Evolutionary conservation across 2,888 invertebrate genomes (phyloP).

Genomic region (Disparrhopalites patrizii): DNA sequence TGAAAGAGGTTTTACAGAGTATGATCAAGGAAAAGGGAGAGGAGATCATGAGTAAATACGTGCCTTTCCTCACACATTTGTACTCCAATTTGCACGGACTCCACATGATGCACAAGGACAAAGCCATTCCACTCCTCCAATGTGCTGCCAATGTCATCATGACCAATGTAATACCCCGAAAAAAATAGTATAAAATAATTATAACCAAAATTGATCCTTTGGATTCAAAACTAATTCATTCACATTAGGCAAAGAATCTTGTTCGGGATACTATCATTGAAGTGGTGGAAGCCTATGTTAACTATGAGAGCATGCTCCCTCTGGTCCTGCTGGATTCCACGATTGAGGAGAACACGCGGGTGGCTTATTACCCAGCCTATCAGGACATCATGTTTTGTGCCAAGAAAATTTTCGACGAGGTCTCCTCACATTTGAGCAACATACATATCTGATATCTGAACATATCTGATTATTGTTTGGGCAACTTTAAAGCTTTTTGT

Average conservation of each 20-base stretch:
- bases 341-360: conserved; percentile 32
- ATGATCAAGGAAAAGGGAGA: conserved; percentile 40
- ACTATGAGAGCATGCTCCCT: conserved; percentile 35
- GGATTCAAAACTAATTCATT: neutral
- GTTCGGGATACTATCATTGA: conserved; percentile 17
- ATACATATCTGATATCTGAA: neutral
- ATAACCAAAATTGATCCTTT: neutral
- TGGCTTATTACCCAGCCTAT: conserved; percentile 37
- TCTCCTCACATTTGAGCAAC: conserved; percentile 6
- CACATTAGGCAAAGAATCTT: neutral
- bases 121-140: conserved; percentile 33
- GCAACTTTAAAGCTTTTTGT: too few species aligned
- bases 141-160: conserved; percentile 40
- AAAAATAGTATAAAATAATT: neutral
- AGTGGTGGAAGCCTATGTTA: conserved; percentile 38
- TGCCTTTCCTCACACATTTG: conserved; percentile 32
- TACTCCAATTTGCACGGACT: conserved; percentile 30
- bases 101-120: conserved; percentile 15
- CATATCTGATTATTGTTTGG: too few species aligned
- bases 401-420: conserved; percentile 45
- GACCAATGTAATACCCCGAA: conserved; percentile 31
- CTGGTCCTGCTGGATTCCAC: conserved; percentile 41
- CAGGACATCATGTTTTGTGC: conserved; percentile 44
- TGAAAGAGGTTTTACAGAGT: conserved; percentile 36
- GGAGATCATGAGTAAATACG: conserved; percentile 34